Evolutionary conservation across 2,113 vertebrate species (phyloP), one percentile per base, ranked within the genome.

Genomic region (Epinephelus cyanopodus): DNA sequence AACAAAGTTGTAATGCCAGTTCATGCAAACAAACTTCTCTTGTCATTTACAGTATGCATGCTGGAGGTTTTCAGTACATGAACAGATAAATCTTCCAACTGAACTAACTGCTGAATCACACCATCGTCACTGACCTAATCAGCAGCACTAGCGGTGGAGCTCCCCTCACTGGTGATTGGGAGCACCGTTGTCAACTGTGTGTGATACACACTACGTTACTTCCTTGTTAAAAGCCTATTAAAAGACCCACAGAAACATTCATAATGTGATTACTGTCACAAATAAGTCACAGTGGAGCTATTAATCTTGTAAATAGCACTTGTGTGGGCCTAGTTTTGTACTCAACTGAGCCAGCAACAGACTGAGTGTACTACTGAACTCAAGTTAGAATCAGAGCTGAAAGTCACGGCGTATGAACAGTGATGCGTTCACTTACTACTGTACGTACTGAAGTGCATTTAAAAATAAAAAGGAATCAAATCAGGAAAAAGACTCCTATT

Each of bases 91-190:
- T 17, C 42, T 48, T 68, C 17, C 62, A 0, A 5, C 42, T 27
- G 1, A 68, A 56, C 19, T 14, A 5, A 65, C n/a, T 14, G 50
- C 37, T 52, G 60, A 45, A 47, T 69, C 50, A 64, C 17, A 37
- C 33, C 68, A 67, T 60, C 14, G 4, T 62, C 27, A 50, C 9
- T 37, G 52, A 70, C 14, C 7, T 0, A 65, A 70, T 56, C 54
- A 17, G 66, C 66, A 33, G 13, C 58, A 66, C 76, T 15, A 62
- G 15, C 21, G 3, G n/a, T 2, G 21, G 33, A 66, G 72, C 64
- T 47, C 45, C 45, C 54, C 64, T 65, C 37, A 37, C 81, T 71
- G 68, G 50, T 65, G 62, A 54, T 62, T 52, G 37, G 37, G 54
- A 33, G 65, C 37, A 79, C 18, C 48, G 13, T 5, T 64, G 42